A percentile compares a stretch with the other conserved stretches of the same genome.
phyloP scores from a whole-genome alignment of 2,113 vertebrate genomes.

The Miniopterus natalensis region DNA sequence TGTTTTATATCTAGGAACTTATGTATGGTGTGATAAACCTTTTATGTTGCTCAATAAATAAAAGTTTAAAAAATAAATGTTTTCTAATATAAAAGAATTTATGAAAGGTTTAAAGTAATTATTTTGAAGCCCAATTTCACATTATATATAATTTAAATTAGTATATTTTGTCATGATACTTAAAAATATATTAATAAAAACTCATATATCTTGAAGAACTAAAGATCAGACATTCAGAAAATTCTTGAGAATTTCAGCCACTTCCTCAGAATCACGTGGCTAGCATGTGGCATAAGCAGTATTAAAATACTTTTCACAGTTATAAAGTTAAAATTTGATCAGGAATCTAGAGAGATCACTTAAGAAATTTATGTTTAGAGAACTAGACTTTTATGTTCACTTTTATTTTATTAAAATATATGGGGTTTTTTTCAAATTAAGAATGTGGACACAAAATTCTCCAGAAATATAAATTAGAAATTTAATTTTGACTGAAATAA shows the following conservation, averaged over 20 bases:
- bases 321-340: neutral
- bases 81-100: neutral
- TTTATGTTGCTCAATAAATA: neutral
- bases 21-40: neutral
- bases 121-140: neutral
- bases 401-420: neutral
- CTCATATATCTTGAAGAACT: neutral
- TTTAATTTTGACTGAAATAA: neutral
- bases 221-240: neutral
- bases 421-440: neutral
- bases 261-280: neutral
- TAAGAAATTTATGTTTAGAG: neutral
- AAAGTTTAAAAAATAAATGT: neutral
- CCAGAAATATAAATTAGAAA: neutral
- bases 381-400: neutral
- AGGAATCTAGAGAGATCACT: neutral
- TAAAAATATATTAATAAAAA: neutral
- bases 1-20: conserved; percentile 17
- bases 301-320: neutral
- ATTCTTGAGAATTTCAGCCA: neutral
- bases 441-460: neutral
- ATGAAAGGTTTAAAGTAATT: neutral
- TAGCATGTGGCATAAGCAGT: neutral
- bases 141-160: neutral
- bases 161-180: neutral